Conservation (phyloP, 2,888 invertebrate genomes). For the Drosophila mimetica region DNA sequence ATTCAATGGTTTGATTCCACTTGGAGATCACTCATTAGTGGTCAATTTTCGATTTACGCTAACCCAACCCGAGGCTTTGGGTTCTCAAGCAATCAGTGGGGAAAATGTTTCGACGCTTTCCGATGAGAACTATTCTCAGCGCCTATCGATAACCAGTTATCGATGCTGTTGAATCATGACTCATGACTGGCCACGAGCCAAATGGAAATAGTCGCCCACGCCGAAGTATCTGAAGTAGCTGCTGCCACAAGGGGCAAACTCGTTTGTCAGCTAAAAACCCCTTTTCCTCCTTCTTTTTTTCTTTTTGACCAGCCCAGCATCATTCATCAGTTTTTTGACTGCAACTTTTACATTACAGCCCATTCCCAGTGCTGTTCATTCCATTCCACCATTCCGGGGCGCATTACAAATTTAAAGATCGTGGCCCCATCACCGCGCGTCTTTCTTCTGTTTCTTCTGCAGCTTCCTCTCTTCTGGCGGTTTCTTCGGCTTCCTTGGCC, state of each 20-base stretch:
- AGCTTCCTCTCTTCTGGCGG: conserved; percentile 24
- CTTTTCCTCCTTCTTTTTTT: conserved; percentile 11
- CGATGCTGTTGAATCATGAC: conserved; percentile 43
- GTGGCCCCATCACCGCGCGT: conserved; percentile 35
- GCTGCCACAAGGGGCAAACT: conserved; percentile 42
- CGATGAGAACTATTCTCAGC: conserved; percentile 35
- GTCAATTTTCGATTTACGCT: conserved; percentile 6
- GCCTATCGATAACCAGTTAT: conserved; percentile 44
- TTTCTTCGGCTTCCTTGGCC: conserved; percentile 23
- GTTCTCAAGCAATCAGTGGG: conserved; percentile 34
- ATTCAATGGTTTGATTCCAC: conserved; percentile 3
- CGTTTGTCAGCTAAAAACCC: conserved; percentile 38
- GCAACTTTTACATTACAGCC: conserved; percentile 61
- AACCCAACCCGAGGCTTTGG: conserved; percentile 23
- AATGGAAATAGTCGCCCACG: conserved; percentile 43
- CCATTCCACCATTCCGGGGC: conserved; percentile 25
- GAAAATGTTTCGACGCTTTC: conserved; percentile 12
- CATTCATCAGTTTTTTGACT: conserved; percentile 41
- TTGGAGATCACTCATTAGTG: conserved; percentile 6
- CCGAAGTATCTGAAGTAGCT: conserved; percentile 40
- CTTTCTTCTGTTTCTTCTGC: conserved; percentile 20
- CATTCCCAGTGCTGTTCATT: conserved; percentile 39
- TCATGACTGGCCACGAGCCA: conserved; percentile 74
- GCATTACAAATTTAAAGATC: conserved; percentile 44
- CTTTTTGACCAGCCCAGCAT: conserved; percentile 39